Evolutionary conservation across 1,140 invertebrate genomes (phyloP), one percentile per base, ranked within the genome.

Genomic region (Andrena cerasifolii): DNA sequence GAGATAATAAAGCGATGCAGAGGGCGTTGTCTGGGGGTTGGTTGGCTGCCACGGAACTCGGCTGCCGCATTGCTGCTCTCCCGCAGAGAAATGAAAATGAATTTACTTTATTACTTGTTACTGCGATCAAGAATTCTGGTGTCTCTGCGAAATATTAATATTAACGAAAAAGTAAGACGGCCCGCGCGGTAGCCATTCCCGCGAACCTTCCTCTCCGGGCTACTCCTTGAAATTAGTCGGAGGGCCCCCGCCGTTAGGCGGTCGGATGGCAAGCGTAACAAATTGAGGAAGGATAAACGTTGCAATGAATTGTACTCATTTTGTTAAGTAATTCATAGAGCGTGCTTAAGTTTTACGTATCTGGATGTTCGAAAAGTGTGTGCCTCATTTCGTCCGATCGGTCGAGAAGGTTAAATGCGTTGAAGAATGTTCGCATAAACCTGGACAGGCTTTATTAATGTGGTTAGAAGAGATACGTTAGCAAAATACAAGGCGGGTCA

Each of bases 1-100:
- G 82, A 85, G 83, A 85, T 85, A 85, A 85, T 85, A 85, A 85
- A 85, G 70, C 72, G 80, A 70, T 36, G 76, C 45, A 51, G 78
- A 40, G 24, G 72, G 54, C 45, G 51, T 47, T 72, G 74, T 56
- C 24, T 28, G 24, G 67, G 76, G 76, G 76, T 63, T 68, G 63
- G 73, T 26, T 58, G 72, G 56, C 47, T 80, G 79, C 51, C 45
- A 65, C 47, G 56, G 78, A 79, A 79, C 75, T 77, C 51, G 54
- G 62, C 47, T 54, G 54, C 66, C 31, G 51, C 53, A 84, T 59
- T 56, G 59, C 53, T 45, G 40, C 63, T 68, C 78, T 28, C n/a
- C 77, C 45, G 28, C n/a, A n/a, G 72, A 66, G 78, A 70, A 59
- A 80, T 78, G 72, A 72, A 84, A 80, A 80, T 77, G 58, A 84